Evolutionary conservation across 2,113 vertebrate species (phyloP).

Genomic region (Loxodonta africana): DNA sequence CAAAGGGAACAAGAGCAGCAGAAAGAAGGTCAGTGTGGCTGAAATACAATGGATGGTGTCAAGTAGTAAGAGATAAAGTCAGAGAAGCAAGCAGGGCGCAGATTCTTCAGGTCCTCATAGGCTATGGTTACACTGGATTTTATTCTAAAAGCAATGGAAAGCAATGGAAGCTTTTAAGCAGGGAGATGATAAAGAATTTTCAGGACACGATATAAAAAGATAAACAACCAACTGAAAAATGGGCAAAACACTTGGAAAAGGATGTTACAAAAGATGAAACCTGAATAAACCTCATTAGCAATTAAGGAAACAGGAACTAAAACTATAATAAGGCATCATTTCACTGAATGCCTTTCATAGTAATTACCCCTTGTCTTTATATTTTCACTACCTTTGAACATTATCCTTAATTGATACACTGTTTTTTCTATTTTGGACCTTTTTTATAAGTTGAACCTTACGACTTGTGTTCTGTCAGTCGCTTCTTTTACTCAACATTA

Average conservation of each 20-base stretch:
- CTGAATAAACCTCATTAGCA: not conserved
- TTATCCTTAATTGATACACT: not conserved
- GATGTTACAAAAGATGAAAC: not conserved
- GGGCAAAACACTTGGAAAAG: not conserved
- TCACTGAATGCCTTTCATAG: not conserved
- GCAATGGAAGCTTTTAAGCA: not conserved
- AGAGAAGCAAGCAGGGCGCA: not conserved
- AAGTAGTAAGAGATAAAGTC: not conserved
- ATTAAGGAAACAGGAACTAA: not conserved
- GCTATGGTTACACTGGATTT: not conserved
- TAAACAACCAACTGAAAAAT: not conserved
- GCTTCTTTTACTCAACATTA: not conserved
- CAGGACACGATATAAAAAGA: not conserved
- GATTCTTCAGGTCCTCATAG: not conserved
- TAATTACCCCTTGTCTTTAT: not conserved
- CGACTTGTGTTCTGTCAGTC: not conserved
- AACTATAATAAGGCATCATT: not conserved
- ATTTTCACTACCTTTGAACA: conserved; percentile 27
- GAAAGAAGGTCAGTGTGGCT: not conserved
- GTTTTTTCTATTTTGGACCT: not conserved
- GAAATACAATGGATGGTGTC: not conserved
- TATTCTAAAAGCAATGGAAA: conserved; percentile 33
- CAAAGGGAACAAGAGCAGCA: not conserved
- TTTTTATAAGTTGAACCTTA: conserved; percentile 1
- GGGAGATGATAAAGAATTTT: not conserved